Conservation (phyloP, 2,113 vertebrate species). For the Pteronura brasiliensis region DNA sequence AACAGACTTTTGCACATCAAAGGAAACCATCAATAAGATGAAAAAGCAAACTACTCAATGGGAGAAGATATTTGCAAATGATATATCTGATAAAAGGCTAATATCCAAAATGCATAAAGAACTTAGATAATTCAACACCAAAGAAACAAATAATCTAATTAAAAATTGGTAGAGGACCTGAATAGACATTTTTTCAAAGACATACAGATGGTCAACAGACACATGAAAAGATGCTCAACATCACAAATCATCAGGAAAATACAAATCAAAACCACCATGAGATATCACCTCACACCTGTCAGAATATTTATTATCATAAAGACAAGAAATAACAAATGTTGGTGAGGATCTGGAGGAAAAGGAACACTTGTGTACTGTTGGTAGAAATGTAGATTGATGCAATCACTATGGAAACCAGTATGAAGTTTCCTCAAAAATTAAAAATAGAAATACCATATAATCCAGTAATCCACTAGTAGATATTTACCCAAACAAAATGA, state of each 20-base stretch:
- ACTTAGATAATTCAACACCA: not conserved
- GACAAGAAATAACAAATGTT: not conserved
- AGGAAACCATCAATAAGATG: not conserved
- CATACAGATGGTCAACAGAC: not conserved
- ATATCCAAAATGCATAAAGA: not conserved
- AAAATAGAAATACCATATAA: not conserved
- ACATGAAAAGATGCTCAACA: not conserved
- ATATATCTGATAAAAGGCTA: not conserved
- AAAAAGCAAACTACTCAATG: not conserved
- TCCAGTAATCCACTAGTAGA: not conserved
- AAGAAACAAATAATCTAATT: not conserved
- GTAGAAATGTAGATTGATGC: not conserved
- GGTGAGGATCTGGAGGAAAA: not conserved
- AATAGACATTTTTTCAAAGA: not conserved
- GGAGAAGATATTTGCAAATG: not conserved
- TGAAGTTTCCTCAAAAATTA: not conserved
- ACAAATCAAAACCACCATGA: not conserved
- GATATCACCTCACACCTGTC: not conserved
- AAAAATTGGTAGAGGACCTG: not conserved
- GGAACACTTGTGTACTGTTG: not conserved
- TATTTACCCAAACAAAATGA: not conserved
- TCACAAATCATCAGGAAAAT: not conserved
- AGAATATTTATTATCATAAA: not conserved
- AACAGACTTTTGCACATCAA: not conserved
- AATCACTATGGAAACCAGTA: not conserved